Conservation (phyloP, 2,888 invertebrate genomes). For the Entomobrya multifasciata region DNA sequence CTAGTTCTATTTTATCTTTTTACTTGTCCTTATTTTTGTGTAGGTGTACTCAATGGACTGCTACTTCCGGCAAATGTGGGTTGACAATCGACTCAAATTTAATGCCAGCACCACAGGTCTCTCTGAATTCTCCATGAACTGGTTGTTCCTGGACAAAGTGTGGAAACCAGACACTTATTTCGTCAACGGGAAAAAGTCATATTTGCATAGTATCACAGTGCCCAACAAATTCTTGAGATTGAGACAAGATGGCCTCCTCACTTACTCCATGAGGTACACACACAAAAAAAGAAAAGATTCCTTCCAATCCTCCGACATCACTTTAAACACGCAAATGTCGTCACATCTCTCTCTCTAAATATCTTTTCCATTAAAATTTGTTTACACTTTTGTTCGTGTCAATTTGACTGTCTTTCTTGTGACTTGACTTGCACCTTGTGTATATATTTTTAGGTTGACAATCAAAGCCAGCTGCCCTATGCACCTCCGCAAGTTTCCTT, state of each 20-base stretch:
- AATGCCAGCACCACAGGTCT: slow-evolving; percentile 78
- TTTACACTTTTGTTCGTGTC: slow-evolving; percentile 19
- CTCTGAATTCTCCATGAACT: slow-evolving; percentile 82
- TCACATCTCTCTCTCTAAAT: too few relatives aligned
- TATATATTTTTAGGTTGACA: slow-evolving; percentile 82
- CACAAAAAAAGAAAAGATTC: not conserved
- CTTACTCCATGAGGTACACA: slow-evolving; percentile 80
- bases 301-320: not conserved
- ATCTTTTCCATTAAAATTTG: slow-evolving; percentile 5
- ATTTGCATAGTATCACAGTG: slow-evolving; percentile 84
- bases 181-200: slow-evolving; percentile 83
- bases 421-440: not conserved
- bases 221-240: slow-evolving; percentile 82
- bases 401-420: not conserved
- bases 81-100: slow-evolving; percentile 83
- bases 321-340: too few relatives aligned
- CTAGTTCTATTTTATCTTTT: slow-evolving; percentile 37
- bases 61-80: slow-evolving; percentile 83
- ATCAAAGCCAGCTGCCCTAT: slow-evolving; percentile 83
- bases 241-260: slow-evolving; percentile 80
- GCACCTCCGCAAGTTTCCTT: slow-evolving; percentile 83
- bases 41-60: slow-evolving; percentile 82
- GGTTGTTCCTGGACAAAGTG: slow-evolving; percentile 83
- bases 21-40: slow-evolving; percentile 42
- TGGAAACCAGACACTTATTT: slow-evolving; percentile 85